phyloP scores from a whole-genome alignment of 1,140 invertebrate genomes.

The Anadara kagoshimensis region DNA sequence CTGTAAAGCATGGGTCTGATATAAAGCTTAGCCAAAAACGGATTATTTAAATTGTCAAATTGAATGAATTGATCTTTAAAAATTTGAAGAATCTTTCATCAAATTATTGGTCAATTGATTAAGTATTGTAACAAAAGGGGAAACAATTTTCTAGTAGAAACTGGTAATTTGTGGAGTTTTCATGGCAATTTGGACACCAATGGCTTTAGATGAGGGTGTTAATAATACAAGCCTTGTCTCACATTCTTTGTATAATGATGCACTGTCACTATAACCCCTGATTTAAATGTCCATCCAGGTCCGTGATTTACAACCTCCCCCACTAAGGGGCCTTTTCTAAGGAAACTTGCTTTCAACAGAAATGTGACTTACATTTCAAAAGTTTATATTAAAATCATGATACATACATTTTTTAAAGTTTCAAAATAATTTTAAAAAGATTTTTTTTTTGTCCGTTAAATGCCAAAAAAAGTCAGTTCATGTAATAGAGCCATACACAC shows the following conservation, averaged over 20 bases:
- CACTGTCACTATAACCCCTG: conserved; percentile 26
- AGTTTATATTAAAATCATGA: too few species aligned
- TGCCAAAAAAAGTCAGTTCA: too few species aligned
- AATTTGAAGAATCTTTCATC: conserved; percentile 35
- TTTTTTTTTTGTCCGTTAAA: too few species aligned
- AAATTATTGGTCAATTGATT: conserved; percentile 37
- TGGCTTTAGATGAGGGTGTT: conserved; percentile 31
- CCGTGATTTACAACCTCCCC: conserved; percentile 33
- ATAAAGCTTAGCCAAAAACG: conserved; percentile 24
- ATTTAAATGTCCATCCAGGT: conserved; percentile 1
- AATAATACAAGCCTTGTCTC: conserved; percentile 36
- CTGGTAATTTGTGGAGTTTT: conserved; percentile 38
- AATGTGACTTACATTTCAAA: too few species aligned
- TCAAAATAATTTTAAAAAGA: too few species aligned
- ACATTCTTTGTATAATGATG: conserved; percentile 36
- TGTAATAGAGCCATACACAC: too few species aligned
- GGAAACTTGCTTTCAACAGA: too few species aligned
- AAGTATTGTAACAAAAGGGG: conserved; percentile 35
- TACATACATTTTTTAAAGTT: too few species aligned
- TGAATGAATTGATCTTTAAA: conserved; percentile 48
- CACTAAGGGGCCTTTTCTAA: conserved; percentile 1
- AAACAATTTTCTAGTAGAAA: conserved; percentile 40
- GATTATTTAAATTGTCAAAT: conserved; percentile 44
- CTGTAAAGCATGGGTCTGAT: not conserved
- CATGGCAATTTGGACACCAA: conserved; percentile 40